Percentiles rank a stretch among this genome's conserved stretches.
Conservation (phyloP, 2,797 vertebrate genomes). For the Enteromius trimaculatus region DNA sequence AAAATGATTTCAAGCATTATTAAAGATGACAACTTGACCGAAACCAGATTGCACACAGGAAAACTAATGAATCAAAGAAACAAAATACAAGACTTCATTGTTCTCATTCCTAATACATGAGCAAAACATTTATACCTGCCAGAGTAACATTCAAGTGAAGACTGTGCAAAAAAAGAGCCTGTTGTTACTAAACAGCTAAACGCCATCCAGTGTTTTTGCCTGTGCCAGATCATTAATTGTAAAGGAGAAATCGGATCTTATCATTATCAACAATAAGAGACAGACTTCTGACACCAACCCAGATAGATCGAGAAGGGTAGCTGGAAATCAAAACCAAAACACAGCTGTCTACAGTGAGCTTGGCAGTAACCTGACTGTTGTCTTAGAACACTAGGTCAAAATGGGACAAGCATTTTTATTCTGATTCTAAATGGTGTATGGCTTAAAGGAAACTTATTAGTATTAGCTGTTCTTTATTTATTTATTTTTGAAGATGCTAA, state of each 20-base stretch:
- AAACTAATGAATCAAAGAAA: slow-evolving; percentile 1
- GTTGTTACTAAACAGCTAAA: background rate
- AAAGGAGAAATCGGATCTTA: background rate
- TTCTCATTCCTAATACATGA: slow-evolving; percentile 8
- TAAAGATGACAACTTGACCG: slow-evolving; percentile 15
- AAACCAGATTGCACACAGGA: slow-evolving; percentile 15
- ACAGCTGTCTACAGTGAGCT: background rate
- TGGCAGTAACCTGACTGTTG: slow-evolving; percentile 8
- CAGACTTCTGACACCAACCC: slow-evolving; percentile 9
- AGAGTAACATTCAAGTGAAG: background rate
- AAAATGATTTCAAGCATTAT: slow-evolving; percentile 19
- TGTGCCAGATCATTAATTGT: background rate
- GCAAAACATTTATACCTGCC: background rate
- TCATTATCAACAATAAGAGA: slow-evolving; percentile 7
- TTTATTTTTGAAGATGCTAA: background rate
- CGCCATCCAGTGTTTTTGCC: background rate
- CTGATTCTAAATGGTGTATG: background rate
- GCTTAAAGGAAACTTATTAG: too few relatives aligned
- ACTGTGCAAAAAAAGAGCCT: background rate
- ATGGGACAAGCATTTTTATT: background rate
- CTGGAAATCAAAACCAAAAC: slow-evolving; percentile 16
- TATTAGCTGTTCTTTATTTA: background rate
- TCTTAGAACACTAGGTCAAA: background rate
- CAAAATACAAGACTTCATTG: background rate
- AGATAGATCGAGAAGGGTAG: background rate